A percentile compares a stretch with the other conserved stretches of the same genome.
Conservation (phyloP, 2,888 invertebrate genomes). For the Phortica magna region DNA sequence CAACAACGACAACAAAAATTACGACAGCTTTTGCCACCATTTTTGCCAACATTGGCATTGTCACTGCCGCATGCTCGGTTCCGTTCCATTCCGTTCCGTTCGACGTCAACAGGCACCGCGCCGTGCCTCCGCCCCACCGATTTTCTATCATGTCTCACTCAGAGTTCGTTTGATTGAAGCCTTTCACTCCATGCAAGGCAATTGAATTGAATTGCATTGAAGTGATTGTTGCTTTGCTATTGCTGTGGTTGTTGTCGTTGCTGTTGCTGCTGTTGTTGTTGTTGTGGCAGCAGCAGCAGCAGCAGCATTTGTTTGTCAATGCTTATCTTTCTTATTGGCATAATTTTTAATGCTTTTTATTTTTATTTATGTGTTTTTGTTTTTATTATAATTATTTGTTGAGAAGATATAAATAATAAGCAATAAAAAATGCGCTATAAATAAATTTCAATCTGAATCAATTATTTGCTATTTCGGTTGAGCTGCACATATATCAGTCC, state of each 20-base stretch:
- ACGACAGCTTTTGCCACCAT: slow-evolving; percentile 43
- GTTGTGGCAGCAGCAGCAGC: too few species aligned
- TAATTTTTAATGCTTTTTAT: not conserved
- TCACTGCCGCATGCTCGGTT: slow-evolving; percentile 32
- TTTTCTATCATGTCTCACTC: slow-evolving; percentile 27
- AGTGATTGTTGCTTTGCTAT: slow-evolving; percentile 54
- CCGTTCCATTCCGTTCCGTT: not conserved
- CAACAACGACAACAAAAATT: slow-evolving; percentile 43
- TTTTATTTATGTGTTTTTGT: not conserved
- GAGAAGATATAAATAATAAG: too few species aligned
- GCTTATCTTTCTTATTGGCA: slow-evolving; percentile 1
- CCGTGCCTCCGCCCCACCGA: not conserved
- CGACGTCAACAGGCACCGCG: slow-evolving; percentile 14
- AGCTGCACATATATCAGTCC: too few species aligned
- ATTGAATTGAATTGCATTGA: slow-evolving; percentile 44
- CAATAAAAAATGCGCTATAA: too few species aligned
- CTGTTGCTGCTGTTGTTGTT: slow-evolving; percentile 46
- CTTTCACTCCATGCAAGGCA: slow-evolving; percentile 76
- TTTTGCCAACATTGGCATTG: slow-evolving; percentile 24
- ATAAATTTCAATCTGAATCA: too few species aligned
- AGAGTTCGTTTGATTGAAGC: slow-evolving; percentile 72
- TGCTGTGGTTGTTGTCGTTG: slow-evolving; percentile 41
- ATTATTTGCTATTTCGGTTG: too few species aligned
- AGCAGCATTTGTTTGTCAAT: slow-evolving; percentile 5
- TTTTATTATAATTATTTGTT: not conserved